Evolutionary conservation across 1,140 invertebrate genomes (phyloP).

Genomic region (Brachionus paranguensis): DNA sequence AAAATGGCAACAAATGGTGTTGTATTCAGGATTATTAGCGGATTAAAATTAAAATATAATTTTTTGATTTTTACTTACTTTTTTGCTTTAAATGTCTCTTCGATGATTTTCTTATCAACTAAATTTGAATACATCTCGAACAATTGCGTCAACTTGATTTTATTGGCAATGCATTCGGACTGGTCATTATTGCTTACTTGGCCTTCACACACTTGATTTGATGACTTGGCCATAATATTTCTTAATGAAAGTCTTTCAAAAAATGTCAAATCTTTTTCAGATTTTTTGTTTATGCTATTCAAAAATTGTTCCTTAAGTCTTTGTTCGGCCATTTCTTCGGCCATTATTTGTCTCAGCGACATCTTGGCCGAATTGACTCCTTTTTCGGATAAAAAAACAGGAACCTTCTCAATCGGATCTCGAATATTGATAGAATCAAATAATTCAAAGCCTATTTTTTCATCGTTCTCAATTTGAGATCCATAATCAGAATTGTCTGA

Average conservation of each 20-base stretch:
- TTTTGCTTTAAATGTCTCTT: not conserved
- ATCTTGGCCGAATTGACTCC: not conserved
- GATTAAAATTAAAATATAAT: not conserved
- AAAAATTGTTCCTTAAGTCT: not conserved
- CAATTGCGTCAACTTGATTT: not conserved
- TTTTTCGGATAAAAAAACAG: slow-evolving; percentile 17
- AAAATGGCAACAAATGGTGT: too few species aligned
- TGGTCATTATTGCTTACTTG: not conserved
- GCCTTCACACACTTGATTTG: not conserved
- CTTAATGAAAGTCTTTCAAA: not conserved
- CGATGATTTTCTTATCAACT: slow-evolving; percentile 11
- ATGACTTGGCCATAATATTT: not conserved
- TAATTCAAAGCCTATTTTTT: slow-evolving; percentile 1
- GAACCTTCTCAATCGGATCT: slow-evolving; percentile 23
- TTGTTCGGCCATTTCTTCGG: slow-evolving; percentile 20
- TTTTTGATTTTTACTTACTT: not conserved
- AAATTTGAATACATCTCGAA: slow-evolving; percentile 14
- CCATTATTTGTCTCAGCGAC: slow-evolving; percentile 30
- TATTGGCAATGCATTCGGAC: not conserved
- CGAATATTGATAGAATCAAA: slow-evolving; percentile 3
- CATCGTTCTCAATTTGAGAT: slow-evolving; percentile 2
- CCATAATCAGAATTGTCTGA: not conserved
- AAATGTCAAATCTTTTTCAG: not conserved
- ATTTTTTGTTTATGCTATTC: not conserved
- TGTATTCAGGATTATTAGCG: too few species aligned